Conservation (phyloP, 1,140 invertebrate species). For the Bombyx mandarina region DNA sequence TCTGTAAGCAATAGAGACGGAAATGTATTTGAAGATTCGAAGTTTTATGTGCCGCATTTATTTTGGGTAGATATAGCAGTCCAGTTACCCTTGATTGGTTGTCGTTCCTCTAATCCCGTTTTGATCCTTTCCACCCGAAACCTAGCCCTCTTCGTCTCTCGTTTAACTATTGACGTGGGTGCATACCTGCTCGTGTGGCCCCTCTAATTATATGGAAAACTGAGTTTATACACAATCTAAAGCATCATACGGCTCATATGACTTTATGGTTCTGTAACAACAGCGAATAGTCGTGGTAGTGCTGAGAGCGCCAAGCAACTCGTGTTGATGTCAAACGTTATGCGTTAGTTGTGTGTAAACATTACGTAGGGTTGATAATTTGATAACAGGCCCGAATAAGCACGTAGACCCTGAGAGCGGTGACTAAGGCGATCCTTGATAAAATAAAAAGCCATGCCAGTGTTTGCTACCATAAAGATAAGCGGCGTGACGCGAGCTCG, state of each 20-base stretch:
- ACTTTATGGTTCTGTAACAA: no score
- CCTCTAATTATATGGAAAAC: no score
- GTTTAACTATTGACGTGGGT: slow-evolving; percentile 64
- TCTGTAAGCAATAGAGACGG: slow-evolving; percentile 19
- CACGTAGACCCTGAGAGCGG: slow-evolving; percentile 42
- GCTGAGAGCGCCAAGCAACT: slow-evolving; percentile 56
- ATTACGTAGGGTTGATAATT: slow-evolving; percentile 49
- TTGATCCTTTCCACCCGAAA: slow-evolving; percentile 70
- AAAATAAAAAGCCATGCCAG: slow-evolving; percentile 57
- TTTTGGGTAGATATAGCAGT: slow-evolving; percentile 71
- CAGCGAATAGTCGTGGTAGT: slow-evolving; percentile 24
- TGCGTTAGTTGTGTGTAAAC: slow-evolving; percentile 40
- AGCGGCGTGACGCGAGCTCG: slow-evolving; percentile 35
- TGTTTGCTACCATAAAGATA: slow-evolving; percentile 65
- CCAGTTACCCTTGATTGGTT: slow-evolving; percentile 73
- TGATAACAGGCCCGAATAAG: slow-evolving; percentile 34
- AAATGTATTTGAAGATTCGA: slow-evolving; percentile 23
- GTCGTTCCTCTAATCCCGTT: slow-evolving; percentile 72
- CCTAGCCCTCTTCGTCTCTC: slow-evolving; percentile 57
- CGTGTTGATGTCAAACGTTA: slow-evolving; percentile 20
- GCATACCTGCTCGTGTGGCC: slow-evolving; percentile 37
- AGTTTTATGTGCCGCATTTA: slow-evolving; percentile 69
- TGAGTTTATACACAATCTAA: no score
- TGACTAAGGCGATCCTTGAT: slow-evolving; percentile 53
- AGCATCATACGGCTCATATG: no score